Base-by-base conservation (phyloP, 2,888 invertebrate genomes). In the Cheiracanthium punctorium region DNA sequence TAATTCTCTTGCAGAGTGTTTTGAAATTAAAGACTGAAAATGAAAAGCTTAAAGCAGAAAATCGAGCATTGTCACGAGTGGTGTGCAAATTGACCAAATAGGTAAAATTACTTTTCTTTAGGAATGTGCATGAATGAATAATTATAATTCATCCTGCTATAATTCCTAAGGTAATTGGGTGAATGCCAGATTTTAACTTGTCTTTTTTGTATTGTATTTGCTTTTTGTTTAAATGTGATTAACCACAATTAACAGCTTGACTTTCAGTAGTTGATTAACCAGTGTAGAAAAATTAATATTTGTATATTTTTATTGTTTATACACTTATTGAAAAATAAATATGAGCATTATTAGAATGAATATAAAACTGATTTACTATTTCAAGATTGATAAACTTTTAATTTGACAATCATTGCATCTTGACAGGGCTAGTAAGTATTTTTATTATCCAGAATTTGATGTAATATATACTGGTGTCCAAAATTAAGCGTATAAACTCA, bases 41-140 rank as follows among this genome's bases (percentile, higher is more conserved):
- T 93, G 96, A 97, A 93, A 95, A 97, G 93, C 94, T 98, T 93
- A 97, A 97, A 93, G 98, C 98, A 93, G 98, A 98, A 93, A 98
- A 98, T 92, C 97, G 98, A 92, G 98, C 98, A 91, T 94, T 98
- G 92, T 98, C 98, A 93, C 94, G 98, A 94, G 98, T 98, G 91
- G 98, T 98, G 93, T 98, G 98, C 94, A 98, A 98, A 94, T 94
- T 98, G 92, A 96, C 96, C 91, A 96, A 96, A 88, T 88, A 88
- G 88, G 88, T 88, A 88, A 88, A 81, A 77, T 70, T 73, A 75
- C 72, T 77, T 87, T 82, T 74, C 43, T 48, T 74, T 87, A 75
- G 82, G 82, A 82, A 87, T 87, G 87, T 87, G 87, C 87, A 87
- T 87, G 82, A 67, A 37, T 67, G 70, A 79, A 24, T 73, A 41